These are phyloP conservation scores for Muntiacus muntjak DNA, from an alignment of 2,113 vertebrate species.

Conservation along the genomic window DNA sequence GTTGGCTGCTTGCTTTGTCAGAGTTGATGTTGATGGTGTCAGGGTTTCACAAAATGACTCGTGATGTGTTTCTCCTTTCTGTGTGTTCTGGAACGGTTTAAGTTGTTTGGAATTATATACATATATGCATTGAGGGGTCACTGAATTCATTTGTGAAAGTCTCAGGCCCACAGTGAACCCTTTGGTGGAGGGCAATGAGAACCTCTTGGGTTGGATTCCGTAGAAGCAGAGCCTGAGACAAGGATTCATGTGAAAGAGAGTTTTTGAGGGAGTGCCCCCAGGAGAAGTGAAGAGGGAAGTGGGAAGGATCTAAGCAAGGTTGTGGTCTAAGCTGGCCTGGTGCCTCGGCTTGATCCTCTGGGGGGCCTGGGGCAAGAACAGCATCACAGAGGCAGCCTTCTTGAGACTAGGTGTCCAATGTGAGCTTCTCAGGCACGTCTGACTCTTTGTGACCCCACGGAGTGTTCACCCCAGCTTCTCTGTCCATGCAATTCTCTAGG, in stretches of 20 bases:
- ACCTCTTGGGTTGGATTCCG: neutral
- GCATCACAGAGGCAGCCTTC: neutral
- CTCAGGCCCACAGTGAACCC: neutral
- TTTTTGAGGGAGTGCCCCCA: neutral
- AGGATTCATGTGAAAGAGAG: neutral
- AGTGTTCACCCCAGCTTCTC: neutral
- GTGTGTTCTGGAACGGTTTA: neutral
- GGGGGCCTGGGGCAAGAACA: accelerated
- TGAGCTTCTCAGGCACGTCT: neutral
- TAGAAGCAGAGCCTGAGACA: neutral
- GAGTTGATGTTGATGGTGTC: neutral
- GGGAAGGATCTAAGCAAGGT: neutral
- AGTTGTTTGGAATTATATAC: neutral
- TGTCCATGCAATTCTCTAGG: neutral
- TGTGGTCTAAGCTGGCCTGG: neutral
- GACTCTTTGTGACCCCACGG: neutral
- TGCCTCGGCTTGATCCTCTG: neutral
- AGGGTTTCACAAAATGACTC: neutral
- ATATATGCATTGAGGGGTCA: neutral
- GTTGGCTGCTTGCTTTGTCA: neutral
- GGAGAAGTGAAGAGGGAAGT: neutral
- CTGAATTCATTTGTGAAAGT: neutral
- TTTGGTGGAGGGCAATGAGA: neutral
- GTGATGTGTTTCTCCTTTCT: neutral
- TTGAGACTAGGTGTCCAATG: neutral